These are phyloP conservation scores for Spea multiplicata DNA, from an alignment of 2,113 vertebrate species.

Conservation along the genomic window DNA sequence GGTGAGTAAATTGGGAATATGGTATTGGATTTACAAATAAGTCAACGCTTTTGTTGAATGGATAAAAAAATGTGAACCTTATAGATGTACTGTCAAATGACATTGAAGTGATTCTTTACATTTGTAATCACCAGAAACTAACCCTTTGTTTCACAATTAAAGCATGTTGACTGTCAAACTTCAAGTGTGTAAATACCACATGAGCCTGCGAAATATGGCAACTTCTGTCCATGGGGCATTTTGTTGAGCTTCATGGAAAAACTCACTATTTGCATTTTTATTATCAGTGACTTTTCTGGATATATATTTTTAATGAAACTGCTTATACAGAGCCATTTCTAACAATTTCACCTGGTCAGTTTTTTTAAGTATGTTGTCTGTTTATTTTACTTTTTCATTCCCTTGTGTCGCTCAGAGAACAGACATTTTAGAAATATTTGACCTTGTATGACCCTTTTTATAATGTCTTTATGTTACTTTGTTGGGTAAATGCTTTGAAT, in stretches of 20 bases:
- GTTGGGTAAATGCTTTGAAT: too few species aligned
- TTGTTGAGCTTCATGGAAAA: not conserved
- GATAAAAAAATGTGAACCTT: slow-evolving; percentile 6
- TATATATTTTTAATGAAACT: not conserved
- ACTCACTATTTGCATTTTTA: not conserved
- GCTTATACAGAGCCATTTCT: not conserved
- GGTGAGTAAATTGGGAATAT: not conserved
- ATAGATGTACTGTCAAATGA: slow-evolving; percentile 3
- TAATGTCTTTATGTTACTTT: too few species aligned
- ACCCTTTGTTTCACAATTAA: not conserved
- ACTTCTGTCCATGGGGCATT: not conserved
- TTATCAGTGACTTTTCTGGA: not conserved
- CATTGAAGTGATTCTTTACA: slow-evolving; percentile 7
- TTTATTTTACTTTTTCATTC: too few species aligned
- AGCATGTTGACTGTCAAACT: not conserved
- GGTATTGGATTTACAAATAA: not conserved
- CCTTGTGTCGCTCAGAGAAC: too few species aligned
- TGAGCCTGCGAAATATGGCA: not conserved
- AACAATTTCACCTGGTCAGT: not conserved
- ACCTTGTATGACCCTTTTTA: too few species aligned
- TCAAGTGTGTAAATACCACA: not conserved
- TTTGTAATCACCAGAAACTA: not conserved
- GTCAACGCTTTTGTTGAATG: not conserved
- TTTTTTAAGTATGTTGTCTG: too few species aligned
- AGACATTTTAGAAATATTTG: too few species aligned